These are phyloP conservation scores for Drosophila burlai DNA, from an alignment of 1,140 invertebrate genomes.

Conservation along the genomic window DNA sequence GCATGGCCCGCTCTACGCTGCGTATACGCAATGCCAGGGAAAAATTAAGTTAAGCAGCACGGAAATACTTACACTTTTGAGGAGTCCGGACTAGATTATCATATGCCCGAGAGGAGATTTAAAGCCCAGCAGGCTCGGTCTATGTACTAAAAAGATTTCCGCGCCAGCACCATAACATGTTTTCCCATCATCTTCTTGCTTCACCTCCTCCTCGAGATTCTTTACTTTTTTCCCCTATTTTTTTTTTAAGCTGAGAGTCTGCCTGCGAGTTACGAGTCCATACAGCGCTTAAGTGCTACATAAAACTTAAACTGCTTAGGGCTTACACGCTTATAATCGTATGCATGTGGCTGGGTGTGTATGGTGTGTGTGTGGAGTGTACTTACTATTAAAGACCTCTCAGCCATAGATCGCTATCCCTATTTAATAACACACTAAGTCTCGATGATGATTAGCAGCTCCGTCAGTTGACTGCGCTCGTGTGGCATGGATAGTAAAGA, in stretches of 20 bases:
- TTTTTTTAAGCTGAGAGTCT: slow-evolving; percentile 50
- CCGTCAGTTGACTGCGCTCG: slow-evolving; percentile 57
- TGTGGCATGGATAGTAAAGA: slow-evolving; percentile 57
- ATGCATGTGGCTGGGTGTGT: slow-evolving; percentile 31
- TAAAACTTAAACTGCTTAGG: slow-evolving; percentile 79
- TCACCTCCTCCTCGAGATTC: neutral
- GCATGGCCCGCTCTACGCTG: slow-evolving; percentile 22
- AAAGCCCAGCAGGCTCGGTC: slow-evolving; percentile 41
- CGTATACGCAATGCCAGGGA: slow-evolving; percentile 59
- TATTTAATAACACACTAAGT: slow-evolving; percentile 75
- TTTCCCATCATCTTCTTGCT: slow-evolving; percentile 14
- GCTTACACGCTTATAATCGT: slow-evolving; percentile 60
- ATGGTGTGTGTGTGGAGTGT: slow-evolving; percentile 16
- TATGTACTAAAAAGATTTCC: slow-evolving; percentile 43
- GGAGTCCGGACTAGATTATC: slow-evolving; percentile 40
- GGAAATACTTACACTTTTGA: slow-evolving; percentile 57
- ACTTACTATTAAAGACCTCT: slow-evolving; percentile 64
- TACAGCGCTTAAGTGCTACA: slow-evolving; percentile 78
- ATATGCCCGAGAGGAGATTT: slow-evolving; percentile 37
- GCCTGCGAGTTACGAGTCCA: slow-evolving; percentile 75
- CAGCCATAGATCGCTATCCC: slow-evolving; percentile 49
- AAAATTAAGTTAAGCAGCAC: slow-evolving; percentile 55
- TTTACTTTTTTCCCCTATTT: slow-evolving; percentile 1
- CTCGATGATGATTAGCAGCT: slow-evolving; percentile 80
- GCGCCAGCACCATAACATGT: slow-evolving; percentile 35